A percentile compares a stretch with the other conserved stretches of the same genome.
Evolutionary conservation across 2,888 invertebrate genomes (phyloP).

Genomic region (Minunthozetes semirufus): DNA sequence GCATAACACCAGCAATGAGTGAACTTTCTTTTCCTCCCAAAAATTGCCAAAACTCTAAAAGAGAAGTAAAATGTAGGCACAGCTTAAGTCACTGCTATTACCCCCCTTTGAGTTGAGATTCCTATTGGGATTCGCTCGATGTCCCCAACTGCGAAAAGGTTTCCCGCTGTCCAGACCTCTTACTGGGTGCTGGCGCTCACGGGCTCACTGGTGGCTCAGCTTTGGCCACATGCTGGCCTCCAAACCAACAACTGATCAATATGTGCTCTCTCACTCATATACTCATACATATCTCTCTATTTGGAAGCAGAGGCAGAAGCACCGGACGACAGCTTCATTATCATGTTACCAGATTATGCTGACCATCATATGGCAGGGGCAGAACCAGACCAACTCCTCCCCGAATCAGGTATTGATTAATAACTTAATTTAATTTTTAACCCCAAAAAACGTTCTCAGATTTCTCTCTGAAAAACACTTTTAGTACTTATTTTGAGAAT

Average conservation of each 20-base stretch:
- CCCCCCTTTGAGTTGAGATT: slow-evolving; percentile 9
- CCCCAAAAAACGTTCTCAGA: background rate
- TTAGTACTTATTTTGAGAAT: background rate
- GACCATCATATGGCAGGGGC: background rate
- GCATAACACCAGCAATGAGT: no score
- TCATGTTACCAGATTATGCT: slow-evolving; percentile 13
- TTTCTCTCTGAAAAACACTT: background rate
- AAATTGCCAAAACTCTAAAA: slow-evolving; percentile 21
- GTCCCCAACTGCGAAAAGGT: slow-evolving; percentile 6
- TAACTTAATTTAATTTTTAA: background rate
- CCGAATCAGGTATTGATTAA: slow-evolving; percentile 5
- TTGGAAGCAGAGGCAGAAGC: background rate
- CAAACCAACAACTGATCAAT: slow-evolving; percentile 29
- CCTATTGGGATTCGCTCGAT: slow-evolving; percentile 28
- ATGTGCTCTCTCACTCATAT: background rate
- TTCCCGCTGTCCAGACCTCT: slow-evolving; percentile 17
- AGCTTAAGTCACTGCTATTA: background rate
- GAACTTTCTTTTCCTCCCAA: slow-evolving; percentile 10
- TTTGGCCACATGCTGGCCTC: background rate
- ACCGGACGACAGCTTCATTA: slow-evolving; percentile 23
- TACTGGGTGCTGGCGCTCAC: slow-evolving; percentile 15
- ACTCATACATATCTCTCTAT: slow-evolving; percentile 5
- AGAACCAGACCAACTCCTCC: background rate
- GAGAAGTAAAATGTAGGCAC: slow-evolving; percentile 21
- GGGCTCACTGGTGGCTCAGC: background rate